Conservation (phyloP, 2,113 vertebrate species). For the Columba janthina region DNA sequence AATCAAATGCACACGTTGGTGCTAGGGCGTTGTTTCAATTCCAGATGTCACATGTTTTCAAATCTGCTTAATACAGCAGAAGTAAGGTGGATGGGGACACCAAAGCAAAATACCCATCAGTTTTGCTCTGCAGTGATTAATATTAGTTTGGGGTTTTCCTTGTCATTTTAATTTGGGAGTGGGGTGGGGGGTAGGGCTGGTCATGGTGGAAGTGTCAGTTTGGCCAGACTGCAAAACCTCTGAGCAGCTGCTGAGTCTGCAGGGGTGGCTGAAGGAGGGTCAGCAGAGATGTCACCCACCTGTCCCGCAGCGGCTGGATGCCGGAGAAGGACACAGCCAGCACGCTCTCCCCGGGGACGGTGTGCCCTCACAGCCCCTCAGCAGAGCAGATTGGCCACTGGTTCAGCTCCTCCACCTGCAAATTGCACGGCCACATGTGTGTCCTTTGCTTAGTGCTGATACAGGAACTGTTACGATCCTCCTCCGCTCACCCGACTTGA, state of each 20-base stretch:
- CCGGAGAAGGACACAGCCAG: background rate
- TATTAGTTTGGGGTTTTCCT: background rate
- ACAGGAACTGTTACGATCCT: accelerated
- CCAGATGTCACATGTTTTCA: background rate
- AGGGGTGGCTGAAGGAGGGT: background rate
- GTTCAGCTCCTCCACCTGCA: background rate
- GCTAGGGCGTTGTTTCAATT: background rate
- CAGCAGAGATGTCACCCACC: background rate
- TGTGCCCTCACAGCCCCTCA: background rate
- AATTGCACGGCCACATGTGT: accelerated
- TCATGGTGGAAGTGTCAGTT: too few species aligned
- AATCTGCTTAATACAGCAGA: background rate
- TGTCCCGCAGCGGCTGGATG: accelerated
- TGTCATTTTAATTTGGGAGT: background rate
- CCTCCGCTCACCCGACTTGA: accelerated
- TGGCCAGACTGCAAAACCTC: background rate
- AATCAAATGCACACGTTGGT: background rate
- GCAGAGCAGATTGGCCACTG: background rate
- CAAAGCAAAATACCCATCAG: background rate
- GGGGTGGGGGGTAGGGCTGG: too few species aligned
- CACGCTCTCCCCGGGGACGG: accelerated
- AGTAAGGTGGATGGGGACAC: too few species aligned
- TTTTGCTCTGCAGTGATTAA: background rate
- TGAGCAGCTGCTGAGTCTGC: background rate
- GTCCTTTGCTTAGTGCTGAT: background rate